Percentiles rank a stretch among this genome's conserved stretches.
Evolutionary conservation across 2,797 vertebrate genomes (phyloP).

Genomic region (Bucorvus abyssinicus): DNA sequence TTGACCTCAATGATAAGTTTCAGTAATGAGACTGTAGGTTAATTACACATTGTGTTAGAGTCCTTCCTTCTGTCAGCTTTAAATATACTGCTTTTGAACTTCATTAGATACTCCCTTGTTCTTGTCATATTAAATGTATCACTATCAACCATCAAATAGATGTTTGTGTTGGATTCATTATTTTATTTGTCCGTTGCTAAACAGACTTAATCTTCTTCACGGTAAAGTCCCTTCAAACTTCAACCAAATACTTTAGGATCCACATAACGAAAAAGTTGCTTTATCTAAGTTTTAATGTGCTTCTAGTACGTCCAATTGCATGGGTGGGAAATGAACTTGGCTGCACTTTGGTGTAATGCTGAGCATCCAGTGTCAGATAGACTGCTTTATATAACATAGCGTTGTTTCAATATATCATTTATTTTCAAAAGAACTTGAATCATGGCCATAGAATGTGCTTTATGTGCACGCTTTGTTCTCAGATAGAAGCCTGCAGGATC

Average conservation of each 20-base stretch:
- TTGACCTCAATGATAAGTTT: neutral
- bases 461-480: conserved; percentile 49
- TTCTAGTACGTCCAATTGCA: neutral
- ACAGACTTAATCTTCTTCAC: neutral
- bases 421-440: conserved; percentile 67
- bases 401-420: conserved; percentile 61
- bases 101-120: neutral
- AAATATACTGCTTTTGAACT: conserved; percentile 11
- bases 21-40: conserved; percentile 10
- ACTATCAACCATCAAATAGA: neutral
- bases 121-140: neutral
- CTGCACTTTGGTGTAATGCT: neutral
- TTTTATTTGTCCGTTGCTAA: neutral
- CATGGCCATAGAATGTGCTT: conserved; percentile 40
- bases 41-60: conserved; percentile 42
- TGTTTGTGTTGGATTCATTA: neutral
- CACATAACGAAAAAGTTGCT: neutral
- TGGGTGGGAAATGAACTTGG: conserved; percentile 2
- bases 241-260: neutral
- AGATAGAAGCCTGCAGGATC: conserved; percentile 62
- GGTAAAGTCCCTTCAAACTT: neutral
- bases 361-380: conserved; percentile 8
- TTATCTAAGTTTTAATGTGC: neutral
- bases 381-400: neutral
- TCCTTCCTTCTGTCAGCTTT: conserved; percentile 23